These are phyloP conservation scores for Ctena decussata DNA, from an alignment of 2,888 invertebrate genomes.

Conservation along the genomic window DNA sequence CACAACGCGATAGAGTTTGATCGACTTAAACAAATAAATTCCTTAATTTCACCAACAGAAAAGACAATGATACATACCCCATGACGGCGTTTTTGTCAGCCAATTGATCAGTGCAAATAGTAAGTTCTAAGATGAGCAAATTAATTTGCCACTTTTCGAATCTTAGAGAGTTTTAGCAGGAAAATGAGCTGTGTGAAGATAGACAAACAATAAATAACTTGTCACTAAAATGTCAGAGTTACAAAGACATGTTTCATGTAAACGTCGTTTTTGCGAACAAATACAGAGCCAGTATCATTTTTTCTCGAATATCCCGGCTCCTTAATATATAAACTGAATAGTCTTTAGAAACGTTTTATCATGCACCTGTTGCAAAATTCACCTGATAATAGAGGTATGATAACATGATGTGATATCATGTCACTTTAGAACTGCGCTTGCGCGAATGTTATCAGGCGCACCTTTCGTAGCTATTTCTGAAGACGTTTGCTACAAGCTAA, in stretches of 20 bases:
- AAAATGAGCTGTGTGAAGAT: background rate
- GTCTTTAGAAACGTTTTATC: too few relatives aligned
- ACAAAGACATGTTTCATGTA: background rate
- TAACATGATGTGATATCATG: too few relatives aligned
- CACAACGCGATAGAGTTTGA: background rate
- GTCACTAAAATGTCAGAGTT: background rate
- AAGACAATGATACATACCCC: background rate
- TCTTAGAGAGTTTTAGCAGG: background rate
- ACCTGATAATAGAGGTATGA: too few relatives aligned
- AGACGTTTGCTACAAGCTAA: too few relatives aligned
- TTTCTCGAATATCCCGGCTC: too few relatives aligned
- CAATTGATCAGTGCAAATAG: slow-evolving; percentile 10
- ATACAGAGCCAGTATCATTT: too few relatives aligned
- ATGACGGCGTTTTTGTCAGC: background rate
- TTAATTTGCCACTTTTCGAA: background rate
- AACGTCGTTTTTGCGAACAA: too few relatives aligned
- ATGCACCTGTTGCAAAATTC: too few relatives aligned
- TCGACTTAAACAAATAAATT: background rate
- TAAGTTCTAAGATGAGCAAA: background rate
- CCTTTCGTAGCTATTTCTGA: too few relatives aligned
- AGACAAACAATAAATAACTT: background rate
- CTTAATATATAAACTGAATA: too few relatives aligned
- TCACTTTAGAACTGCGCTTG: too few relatives aligned
- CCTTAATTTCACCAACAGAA: slow-evolving; percentile 7
- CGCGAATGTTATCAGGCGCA: too few relatives aligned